A percentile compares a stretch with the other conserved stretches of the same genome.
Conservation (phyloP, 2,113 vertebrate genomes). For the Centropus bengalensis region DNA sequence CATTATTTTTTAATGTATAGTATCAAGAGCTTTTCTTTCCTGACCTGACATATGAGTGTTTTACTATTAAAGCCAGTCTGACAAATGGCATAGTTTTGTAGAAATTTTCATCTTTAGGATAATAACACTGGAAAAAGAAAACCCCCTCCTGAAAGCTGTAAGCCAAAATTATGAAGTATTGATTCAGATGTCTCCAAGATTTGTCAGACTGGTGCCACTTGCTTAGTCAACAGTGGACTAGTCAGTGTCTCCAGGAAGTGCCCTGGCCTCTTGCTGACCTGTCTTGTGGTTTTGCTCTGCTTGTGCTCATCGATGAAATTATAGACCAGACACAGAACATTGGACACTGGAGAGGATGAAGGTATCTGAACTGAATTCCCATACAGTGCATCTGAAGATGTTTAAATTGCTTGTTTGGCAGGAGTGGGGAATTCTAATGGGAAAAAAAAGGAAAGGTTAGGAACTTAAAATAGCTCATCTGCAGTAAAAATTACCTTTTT, state of each 20-base stretch:
- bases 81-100: neutral
- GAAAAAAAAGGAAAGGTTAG: neutral
- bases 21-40: neutral
- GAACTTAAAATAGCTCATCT: neutral
- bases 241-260: neutral
- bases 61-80: neutral
- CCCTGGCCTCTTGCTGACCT: neutral
- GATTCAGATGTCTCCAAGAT: neutral
- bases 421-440: neutral
- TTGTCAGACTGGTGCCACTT: neutral
- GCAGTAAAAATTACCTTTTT: neutral
- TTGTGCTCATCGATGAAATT: neutral
- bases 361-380: neutral
- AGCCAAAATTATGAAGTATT: neutral
- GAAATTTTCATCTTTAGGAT: neutral
- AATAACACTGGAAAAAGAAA: neutral
- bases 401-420: neutral
- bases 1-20: neutral
- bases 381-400: neutral
- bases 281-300: neutral
- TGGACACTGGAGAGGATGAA: neutral
- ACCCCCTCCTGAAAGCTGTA: neutral
- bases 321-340: accelerated
- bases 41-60: neutral
- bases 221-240: neutral